phyloP scores from a whole-genome alignment of 2,888 invertebrate genomes.

The Eupsilia transversa region DNA sequence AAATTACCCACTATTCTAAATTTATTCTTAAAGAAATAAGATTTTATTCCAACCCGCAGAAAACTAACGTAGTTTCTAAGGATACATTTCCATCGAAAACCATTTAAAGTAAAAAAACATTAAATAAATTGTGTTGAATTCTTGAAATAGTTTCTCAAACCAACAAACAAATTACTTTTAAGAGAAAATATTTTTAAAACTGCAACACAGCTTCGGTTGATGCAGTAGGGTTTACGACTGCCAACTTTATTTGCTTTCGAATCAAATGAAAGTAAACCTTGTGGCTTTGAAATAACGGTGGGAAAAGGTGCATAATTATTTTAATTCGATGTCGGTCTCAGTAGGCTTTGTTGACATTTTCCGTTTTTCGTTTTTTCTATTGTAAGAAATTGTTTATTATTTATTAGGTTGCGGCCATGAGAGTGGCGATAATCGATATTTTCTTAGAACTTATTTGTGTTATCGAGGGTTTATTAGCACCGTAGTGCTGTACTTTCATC shows the following conservation, averaged over 20 bases:
- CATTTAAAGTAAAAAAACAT: slow-evolving; percentile 15
- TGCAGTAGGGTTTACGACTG: slow-evolving; percentile 66
- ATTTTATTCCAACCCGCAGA: slow-evolving; percentile 2
- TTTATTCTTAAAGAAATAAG: slow-evolving; percentile 1
- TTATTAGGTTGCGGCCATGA: slow-evolving; percentile 61
- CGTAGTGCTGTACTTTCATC: slow-evolving; percentile 23
- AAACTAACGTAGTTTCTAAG: not conserved
- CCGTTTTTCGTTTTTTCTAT: slow-evolving; percentile 81
- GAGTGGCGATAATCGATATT: slow-evolving; percentile 45
- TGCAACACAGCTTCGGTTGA: slow-evolving; percentile 67
- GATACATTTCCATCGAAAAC: slow-evolving; percentile 21
- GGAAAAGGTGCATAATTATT: slow-evolving; percentile 26
- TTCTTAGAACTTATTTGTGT: slow-evolving; percentile 21
- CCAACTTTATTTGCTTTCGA: slow-evolving; percentile 11
- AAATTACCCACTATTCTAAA: not conserved
- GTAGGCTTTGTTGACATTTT: slow-evolving; percentile 80
- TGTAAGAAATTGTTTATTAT: slow-evolving; percentile 74
- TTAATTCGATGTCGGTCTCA: slow-evolving; percentile 66
- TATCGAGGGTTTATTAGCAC: slow-evolving; percentile 15
- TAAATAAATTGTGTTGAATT: slow-evolving; percentile 54
- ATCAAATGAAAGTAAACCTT: slow-evolving; percentile 38
- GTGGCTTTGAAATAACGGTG: not conserved
- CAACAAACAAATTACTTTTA: slow-evolving; percentile 78
- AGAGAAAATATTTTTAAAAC: slow-evolving; percentile 77
- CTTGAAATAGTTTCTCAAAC: slow-evolving; percentile 66